A percentile compares a stretch with the other conserved stretches of the same genome.
Evolutionary conservation across 2,888 invertebrate species (phyloP).

Genomic region (Sycophila texana): DNA sequence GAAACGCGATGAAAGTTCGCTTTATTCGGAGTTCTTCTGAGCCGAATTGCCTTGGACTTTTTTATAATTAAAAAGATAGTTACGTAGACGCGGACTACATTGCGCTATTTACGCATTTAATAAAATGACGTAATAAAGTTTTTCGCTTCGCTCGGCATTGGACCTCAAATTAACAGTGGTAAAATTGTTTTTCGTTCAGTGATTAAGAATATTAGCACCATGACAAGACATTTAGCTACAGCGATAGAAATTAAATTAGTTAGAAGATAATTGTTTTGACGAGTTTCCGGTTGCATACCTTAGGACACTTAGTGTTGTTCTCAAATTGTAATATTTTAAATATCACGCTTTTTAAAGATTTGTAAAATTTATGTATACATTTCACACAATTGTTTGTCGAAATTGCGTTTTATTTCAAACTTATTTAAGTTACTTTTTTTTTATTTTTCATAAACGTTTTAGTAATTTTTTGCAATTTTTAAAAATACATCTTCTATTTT

Average conservation of each 20-base stretch:
- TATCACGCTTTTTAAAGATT: no score
- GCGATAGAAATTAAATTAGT: not conserved
- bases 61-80: not conserved
- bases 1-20: not conserved
- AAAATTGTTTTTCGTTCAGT: not conserved
- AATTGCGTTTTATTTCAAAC: no score
- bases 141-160: not conserved
- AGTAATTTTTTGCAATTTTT: no score
- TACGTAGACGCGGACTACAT: not conserved
- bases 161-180: not conserved
- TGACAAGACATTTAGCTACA: not conserved
- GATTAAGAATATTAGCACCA: no score
- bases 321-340: no score
- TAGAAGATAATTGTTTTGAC: slow-evolving; percentile 1
- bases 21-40: not conserved
- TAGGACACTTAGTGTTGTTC: no score
- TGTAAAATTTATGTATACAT: no score
- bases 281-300: not conserved
- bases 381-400: no score
- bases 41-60: not conserved
- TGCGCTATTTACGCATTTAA: not conserved
- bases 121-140: not conserved
- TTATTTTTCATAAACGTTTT: no score
- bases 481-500: no score
- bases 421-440: no score